phyloP scores from a whole-genome alignment of 2,113 vertebrate genomes.

The Rousettus leschenaultii region DNA sequence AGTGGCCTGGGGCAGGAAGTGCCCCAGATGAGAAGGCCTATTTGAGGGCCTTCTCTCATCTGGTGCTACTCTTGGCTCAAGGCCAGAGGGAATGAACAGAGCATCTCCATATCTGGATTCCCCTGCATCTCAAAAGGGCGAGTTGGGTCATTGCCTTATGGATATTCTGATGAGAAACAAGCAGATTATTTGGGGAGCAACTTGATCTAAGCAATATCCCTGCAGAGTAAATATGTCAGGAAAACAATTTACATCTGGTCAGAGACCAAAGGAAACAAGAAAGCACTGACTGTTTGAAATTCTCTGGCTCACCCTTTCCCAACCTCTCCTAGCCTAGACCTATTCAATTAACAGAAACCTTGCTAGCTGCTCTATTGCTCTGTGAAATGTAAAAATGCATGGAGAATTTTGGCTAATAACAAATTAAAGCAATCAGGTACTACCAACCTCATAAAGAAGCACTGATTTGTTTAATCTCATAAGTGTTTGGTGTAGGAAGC shows the following conservation, averaged over 20 bases:
- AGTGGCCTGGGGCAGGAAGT: neutral
- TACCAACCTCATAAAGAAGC: neutral
- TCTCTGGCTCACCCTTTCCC: neutral
- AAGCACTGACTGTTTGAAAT: neutral
- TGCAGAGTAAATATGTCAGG: neutral
- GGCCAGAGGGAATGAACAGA: neutral
- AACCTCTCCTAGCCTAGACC: neutral
- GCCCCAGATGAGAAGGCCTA: neutral
- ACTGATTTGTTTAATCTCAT: neutral
- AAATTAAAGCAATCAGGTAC: neutral
- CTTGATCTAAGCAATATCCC: neutral
- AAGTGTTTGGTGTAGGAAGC: neutral
- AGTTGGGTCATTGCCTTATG: neutral
- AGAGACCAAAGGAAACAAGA: neutral
- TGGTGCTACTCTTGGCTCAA: neutral
- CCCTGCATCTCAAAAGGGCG: neutral
- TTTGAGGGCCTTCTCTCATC: neutral
- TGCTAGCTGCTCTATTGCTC: neutral
- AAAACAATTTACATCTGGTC: neutral
- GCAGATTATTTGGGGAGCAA: neutral
- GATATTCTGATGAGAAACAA: neutral
- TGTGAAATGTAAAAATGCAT: neutral
- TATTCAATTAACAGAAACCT: neutral
- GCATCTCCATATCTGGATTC: neutral
- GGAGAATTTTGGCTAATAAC: neutral